Base-by-base conservation (phyloP, 2,888 invertebrate genomes). In the Meghimatium bilineatum region DNA sequence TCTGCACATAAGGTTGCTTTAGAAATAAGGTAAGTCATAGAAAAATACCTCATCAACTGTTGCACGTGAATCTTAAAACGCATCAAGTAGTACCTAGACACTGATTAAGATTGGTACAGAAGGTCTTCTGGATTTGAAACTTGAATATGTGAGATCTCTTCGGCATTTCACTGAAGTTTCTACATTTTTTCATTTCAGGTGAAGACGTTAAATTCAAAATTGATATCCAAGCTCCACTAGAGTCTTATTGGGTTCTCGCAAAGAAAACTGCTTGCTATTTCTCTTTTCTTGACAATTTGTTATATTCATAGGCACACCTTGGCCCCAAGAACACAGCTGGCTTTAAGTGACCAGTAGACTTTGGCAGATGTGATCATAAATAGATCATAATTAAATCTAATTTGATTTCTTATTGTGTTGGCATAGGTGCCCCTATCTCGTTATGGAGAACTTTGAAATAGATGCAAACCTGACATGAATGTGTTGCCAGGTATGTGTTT, bases 351-450 rank as follows among this genome's bases (percentile, higher is more conserved):
- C 81, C 81, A 63, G 44, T 74, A 63, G 36, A n/a, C 5, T 80
- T 49, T 71, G 52, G 36, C 60, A 36, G 56, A 34, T 44, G 66
- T 78, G 67, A 81, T 81, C 32, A 23, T 80, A 34, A 76, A 52
- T 74, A 79, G 63, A 81, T 66, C 63, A 63, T 63, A 63, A 63
- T 80, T n/a, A 82, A 85, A 80, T 80, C 82, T 86, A 82, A 86
- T 85, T 79, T 80, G 84, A 77, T 86, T 76, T 83, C 79, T 84
- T 84, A 69, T 84, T 85, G 78, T 85, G 77, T 86, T 86, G 83
- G 81, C 83, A 87, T 87, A 87, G 86, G 87, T 87, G 84, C 84
- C 87, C 79, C 82, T 87, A 72, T 87, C 85, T 86, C 84, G 84
- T 83, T 72, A 83, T 83, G 86, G 85, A 83, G 86, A 85, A 78